A percentile compares a stretch with the other conserved stretches of the same genome.
These are phyloP conservation scores for Catostomus latipinnis DNA, from an alignment of 2,797 vertebrate genomes.

Conservation along the genomic window DNA sequence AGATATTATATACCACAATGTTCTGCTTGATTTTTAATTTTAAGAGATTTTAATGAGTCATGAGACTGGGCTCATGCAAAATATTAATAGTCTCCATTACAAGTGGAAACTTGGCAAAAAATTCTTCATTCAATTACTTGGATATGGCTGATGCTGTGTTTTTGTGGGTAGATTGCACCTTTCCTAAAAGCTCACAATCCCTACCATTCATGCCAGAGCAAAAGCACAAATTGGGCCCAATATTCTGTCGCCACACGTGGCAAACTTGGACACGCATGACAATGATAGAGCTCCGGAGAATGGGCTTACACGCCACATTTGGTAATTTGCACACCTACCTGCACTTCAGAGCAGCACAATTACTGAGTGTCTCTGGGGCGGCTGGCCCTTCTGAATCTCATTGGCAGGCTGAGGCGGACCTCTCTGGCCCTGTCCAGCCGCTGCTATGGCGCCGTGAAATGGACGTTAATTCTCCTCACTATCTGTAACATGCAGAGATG, in stretches of 20 bases:
- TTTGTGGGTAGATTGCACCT: constrained; percentile 7
- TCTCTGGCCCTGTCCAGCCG: constrained; percentile 67
- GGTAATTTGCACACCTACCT: constrained; percentile 84
- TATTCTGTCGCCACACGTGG: constrained; percentile 65
- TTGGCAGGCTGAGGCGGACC: constrained; percentile 34
- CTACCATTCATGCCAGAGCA: constrained; percentile 50
- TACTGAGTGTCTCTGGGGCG: constrained; percentile 75
- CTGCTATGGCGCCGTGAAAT: constrained; percentile 77
- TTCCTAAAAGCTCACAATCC: constrained; percentile 31
- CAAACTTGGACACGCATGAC: constrained; percentile 74
- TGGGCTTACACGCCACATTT: constrained; percentile 82
- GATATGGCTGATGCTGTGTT: constrained; percentile 34
- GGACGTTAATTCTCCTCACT: constrained; percentile 79
- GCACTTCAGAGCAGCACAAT: constrained; percentile 82
- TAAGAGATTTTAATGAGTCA: neutral
- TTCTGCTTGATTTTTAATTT: neutral
- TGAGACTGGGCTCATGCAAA: neutral
- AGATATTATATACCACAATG: neutral
- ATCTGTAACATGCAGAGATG: constrained; percentile 79
- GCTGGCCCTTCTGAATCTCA: constrained; percentile 56
- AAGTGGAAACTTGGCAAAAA: constrained; percentile 11
- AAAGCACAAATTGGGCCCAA: constrained; percentile 70
- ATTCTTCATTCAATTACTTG: constrained; percentile 4
- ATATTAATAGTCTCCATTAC: neutral
- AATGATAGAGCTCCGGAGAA: constrained; percentile 77